phyloP scores from a whole-genome alignment of 2,797 vertebrate species.

The Gallirallus australis region DNA sequence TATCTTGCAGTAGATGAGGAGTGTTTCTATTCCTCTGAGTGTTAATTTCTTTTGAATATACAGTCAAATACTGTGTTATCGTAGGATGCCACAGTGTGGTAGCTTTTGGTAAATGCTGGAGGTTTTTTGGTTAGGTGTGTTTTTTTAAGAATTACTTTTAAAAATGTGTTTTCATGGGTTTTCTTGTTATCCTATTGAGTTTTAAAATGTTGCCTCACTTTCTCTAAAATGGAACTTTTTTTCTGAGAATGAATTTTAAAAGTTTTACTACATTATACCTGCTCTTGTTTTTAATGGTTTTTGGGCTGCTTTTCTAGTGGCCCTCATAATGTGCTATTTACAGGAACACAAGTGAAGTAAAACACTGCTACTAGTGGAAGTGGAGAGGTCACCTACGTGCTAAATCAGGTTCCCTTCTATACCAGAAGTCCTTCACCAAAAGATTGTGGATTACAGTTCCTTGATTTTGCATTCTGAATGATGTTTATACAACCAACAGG shows the following conservation, averaged over 20 bases:
- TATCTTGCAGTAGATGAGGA: not conserved
- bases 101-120: not conserved
- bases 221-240: not conserved
- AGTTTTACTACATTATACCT: not conserved
- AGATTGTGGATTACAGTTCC: not conserved
- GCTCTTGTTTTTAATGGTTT: not conserved
- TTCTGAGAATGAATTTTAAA: not conserved
- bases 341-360: not conserved
- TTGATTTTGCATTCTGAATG: not conserved
- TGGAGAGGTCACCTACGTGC: not conserved
- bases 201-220: not conserved
- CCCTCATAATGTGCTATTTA: not conserved
- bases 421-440: not conserved
- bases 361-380: not conserved
- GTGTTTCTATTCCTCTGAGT: not conserved
- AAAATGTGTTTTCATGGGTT: not conserved
- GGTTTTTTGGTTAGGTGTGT: fast-evolving
- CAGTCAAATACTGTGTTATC: not conserved
- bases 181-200: not conserved
- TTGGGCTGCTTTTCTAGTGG: not conserved
- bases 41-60: not conserved
- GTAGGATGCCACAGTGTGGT: conserved; percentile 47
- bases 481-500: not conserved
- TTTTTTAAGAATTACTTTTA: not conserved
- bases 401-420: not conserved